Evolutionary conservation across 2,797 vertebrate species (phyloP).

Genomic region (Champsocephalus esox): DNA sequence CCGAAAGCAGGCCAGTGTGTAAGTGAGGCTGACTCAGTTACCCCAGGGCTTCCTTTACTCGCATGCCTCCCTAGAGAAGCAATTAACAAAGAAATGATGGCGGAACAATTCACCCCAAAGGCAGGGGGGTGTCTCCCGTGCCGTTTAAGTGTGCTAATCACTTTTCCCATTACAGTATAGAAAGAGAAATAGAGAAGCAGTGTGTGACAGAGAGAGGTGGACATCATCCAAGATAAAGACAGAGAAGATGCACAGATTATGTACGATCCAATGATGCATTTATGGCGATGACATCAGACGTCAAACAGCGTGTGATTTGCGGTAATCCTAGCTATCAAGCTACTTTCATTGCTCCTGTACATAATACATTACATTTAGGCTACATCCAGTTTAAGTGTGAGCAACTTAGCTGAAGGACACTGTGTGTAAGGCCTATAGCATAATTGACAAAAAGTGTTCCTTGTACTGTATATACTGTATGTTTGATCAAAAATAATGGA

Average conservation of each 20-base stretch:
- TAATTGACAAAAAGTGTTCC: background rate
- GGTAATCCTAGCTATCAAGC: background rate
- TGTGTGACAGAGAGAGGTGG: conserved; percentile 7
- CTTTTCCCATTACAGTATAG: conserved; percentile 73
- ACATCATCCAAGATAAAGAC: conserved; percentile 20
- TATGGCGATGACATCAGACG: background rate
- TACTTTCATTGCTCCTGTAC: background rate
- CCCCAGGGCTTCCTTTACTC: conserved; percentile 71
- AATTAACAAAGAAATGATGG: conserved; percentile 89
- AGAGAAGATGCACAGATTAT: conserved; percentile 10
- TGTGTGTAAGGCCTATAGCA: background rate
- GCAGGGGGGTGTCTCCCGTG: conserved; percentile 72
- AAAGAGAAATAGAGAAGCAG: conserved; percentile 17
- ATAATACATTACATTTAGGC: background rate
- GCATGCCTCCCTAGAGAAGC: conserved; percentile 81
- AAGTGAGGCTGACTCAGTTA: conserved; percentile 76
- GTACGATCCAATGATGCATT: background rate
- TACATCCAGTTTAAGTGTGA: background rate
- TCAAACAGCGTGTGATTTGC: conserved; percentile 27
- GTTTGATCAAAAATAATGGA: background rate
- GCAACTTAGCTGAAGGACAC: background rate
- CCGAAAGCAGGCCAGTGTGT: conserved; percentile 78
- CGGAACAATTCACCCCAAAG: conserved; percentile 77
- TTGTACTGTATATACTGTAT: background rate
- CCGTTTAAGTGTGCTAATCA: conserved; percentile 83